Evolutionary conservation across 2,888 invertebrate species (phyloP).

Genomic region (Heteropelma amictum): DNA sequence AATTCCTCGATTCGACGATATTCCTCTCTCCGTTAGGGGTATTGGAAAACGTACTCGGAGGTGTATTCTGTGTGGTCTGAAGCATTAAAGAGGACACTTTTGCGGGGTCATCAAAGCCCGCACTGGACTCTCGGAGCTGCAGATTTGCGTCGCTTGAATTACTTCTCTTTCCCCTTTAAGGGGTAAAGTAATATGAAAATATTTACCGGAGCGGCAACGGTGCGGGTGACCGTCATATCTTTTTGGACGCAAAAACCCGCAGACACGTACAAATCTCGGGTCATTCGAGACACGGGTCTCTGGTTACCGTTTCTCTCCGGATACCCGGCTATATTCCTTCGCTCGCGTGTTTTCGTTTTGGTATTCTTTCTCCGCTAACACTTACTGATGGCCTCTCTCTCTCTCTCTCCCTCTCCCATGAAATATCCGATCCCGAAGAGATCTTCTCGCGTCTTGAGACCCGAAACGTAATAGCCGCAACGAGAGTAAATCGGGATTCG

Average conservation of each 20-base stretch:
- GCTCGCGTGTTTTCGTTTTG: no score
- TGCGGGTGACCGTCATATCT: conserved; percentile 55
- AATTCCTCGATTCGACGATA: conserved; percentile 12
- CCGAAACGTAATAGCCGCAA: conserved; percentile 70
- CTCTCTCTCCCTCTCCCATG: conserved; percentile 28
- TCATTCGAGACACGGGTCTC: conserved; percentile 75
- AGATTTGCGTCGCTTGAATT: conserved; percentile 74
- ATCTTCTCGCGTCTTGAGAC: conserved; percentile 17
- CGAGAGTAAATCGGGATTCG: conserved; percentile 64
- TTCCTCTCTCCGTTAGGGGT: background rate
- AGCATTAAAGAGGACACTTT: conserved; percentile 40
- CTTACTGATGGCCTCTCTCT: conserved; percentile 32
- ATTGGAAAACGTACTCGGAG: conserved; percentile 5
- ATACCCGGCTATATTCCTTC: conserved; percentile 32
- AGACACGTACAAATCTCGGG: conserved; percentile 58
- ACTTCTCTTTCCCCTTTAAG: conserved; percentile 52
- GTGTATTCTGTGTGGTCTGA: conserved; percentile 53
- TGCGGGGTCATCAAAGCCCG: conserved; percentile 15
- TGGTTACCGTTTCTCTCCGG: conserved; percentile 71
- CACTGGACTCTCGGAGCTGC: conserved; percentile 50
- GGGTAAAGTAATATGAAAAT: conserved; percentile 77
- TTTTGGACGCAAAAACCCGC: background rate
- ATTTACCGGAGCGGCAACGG: conserved; percentile 70
- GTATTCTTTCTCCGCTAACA: conserved; percentile 2
- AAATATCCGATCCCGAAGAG: conserved; percentile 38